Evolutionary conservation across 2,888 invertebrate species (phyloP), one percentile per base, ranked within the genome.

Genomic region (Agrilus cyanescens): DNA sequence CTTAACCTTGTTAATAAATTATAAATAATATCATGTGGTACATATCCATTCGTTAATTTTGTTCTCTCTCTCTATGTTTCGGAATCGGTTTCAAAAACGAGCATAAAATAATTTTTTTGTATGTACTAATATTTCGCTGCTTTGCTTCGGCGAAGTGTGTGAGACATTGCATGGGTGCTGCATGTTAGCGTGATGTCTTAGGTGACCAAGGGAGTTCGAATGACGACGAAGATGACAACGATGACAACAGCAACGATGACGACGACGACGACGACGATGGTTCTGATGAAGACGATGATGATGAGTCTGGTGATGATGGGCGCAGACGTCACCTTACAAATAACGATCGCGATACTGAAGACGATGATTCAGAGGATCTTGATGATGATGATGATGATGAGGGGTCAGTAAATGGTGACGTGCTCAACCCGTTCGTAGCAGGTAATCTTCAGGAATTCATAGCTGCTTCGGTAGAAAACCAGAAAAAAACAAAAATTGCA

Each of bases 301-400:
- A 75, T 4, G 69, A 75, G 20, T 68, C 74, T n/a, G 69, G 70
- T 48, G 69, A 68, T 38, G 61, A 69, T 4, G 59, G 68, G 63
- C 39, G 63, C 67, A 12, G 66, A 66, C 46, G 62, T 65, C 45
- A 60, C 62, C 14, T 15, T 33, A 4, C 33, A 15, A 15, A 37
- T 10, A 10, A 34, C 25, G 48, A 70, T 3, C 66, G 70, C 0
- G 63, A 70, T 1, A 61, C 68, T 41, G 65, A 69, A 46, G 64
- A 67, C 36, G 63, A 71, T 45, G 69, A 73, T 3, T 67, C 72
- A 14, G 66, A 73, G 6, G 65, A 67, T 49, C 66, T 64, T 32
- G 57, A 66, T 2, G 57, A 65, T 41, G 57, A 63, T 43, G 61
- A 67, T 13, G 61, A 41, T 45, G 25, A 25, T 41, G 46, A 45